Base-by-base conservation (phyloP, 2,797 vertebrate species). In the Buphagus erythrorhynchus region DNA sequence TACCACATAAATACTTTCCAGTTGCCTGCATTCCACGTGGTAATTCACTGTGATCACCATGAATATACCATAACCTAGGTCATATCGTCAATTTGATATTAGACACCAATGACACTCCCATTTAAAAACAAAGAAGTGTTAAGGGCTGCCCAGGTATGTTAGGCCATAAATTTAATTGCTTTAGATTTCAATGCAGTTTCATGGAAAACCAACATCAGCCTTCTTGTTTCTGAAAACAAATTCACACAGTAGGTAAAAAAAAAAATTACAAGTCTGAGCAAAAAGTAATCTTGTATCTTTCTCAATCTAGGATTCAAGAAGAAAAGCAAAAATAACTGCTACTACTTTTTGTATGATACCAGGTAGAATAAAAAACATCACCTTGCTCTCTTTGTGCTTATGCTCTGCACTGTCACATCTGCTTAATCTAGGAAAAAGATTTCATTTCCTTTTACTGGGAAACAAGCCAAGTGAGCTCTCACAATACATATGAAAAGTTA, bases 251-350 rank as follows among this genome's bases (percentile, higher is more conserved):
- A 68, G 13, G 31, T 40, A 19, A 80, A 79, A 79, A n/a, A 25
- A 59, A 13, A 5, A 3, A 36, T 2, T 18, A 15, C 11, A 51
- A 33, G 6, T 31, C 68, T 48, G 22, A 80, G 31, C 15, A 54
- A 87, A 81, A 87, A 20, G 10, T 58, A 13, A 48, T 19, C 54
- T 87, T 69, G 38, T 31, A 62, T 42, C 15, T 66, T 46, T 72
- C n/a, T 28, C 21, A 75, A 28, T 17, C 55, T 59, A 67, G 13
- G 20, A 46, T 78, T 78, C 36, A 48, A 65, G 16, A 57, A 49
- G 25, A 73, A 84, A 93, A 85, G 67, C 51, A 86, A 82, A 92
- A 78, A 8, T 42, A 51, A 40, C 15, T 26, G 51, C 28, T 42
- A 26, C 21, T 66, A 11, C 35, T 40, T 86, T 63, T 69, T 4